phyloP scores from a whole-genome alignment of 1,140 invertebrate genomes.

The Trinorchestia longiramus region DNA sequence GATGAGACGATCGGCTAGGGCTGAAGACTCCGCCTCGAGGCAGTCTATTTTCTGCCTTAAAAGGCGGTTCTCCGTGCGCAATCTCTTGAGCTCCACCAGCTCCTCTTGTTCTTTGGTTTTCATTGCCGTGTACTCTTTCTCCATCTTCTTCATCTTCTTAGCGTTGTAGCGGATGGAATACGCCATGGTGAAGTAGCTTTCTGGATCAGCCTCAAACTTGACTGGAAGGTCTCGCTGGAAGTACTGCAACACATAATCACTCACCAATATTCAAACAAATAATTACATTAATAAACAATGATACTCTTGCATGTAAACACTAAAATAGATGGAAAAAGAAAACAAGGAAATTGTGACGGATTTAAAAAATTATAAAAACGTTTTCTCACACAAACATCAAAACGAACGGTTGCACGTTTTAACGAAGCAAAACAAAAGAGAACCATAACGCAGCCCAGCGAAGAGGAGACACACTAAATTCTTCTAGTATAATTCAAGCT shows the following conservation, averaged over 20 bases:
- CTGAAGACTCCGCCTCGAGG: conserved; percentile 89
- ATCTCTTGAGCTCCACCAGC: conserved; percentile 92
- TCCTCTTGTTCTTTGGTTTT: conserved; percentile 99
- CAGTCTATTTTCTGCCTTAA: conserved; percentile 93
- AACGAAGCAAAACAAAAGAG: too few species aligned
- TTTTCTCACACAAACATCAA: neutral
- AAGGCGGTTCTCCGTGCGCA: conserved; percentile 95
- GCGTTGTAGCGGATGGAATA: conserved; percentile 93
- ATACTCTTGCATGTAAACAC: too few species aligned
- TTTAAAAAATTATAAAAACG: neutral
- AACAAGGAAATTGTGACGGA: neutral
- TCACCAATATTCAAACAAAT: neutral
- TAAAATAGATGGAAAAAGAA: neutral
- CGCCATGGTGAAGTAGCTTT: conserved; percentile 88
- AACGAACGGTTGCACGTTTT: neutral
- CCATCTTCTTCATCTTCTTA: conserved; percentile 98
- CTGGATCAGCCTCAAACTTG: conserved; percentile 90
- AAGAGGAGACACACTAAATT: too few species aligned
- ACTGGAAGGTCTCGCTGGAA: conserved; percentile 96
- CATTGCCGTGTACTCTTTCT: conserved; percentile 97
- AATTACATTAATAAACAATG: neutral
- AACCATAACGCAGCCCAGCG: too few species aligned
- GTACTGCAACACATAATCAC: conserved; percentile 77
- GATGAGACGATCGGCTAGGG: conserved; percentile 91
- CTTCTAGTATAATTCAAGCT: too few species aligned